phyloP scores from a whole-genome alignment of 2,113 vertebrate species.

The Bombycilla garrulus region DNA sequence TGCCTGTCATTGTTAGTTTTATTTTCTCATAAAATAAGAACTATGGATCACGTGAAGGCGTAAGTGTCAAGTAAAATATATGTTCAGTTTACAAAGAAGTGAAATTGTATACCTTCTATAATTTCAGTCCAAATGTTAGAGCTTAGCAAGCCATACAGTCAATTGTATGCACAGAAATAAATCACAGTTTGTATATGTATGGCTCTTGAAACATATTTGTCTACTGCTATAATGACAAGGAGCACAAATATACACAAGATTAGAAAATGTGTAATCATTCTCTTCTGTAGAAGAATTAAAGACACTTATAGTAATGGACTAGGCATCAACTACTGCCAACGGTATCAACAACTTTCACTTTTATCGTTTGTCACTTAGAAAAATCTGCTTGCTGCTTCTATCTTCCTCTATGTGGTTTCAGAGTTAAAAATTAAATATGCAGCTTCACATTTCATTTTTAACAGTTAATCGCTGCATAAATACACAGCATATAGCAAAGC shows the following conservation, averaged over 20 bases:
- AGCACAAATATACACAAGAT: neutral
- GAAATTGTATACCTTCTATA: neutral
- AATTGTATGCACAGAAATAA: neutral
- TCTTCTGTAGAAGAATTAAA: neutral
- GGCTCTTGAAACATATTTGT: neutral
- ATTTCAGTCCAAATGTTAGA: neutral
- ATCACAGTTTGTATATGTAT: neutral
- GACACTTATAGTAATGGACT: neutral
- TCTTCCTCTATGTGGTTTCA: neutral
- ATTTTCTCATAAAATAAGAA: neutral
- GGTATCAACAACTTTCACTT: neutral
- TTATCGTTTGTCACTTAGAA: neutral
- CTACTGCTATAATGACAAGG: neutral
- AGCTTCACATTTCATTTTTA: neutral
- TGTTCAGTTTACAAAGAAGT: neutral
- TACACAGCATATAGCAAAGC: neutral
- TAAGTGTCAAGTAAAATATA: slow-evolving; percentile 6
- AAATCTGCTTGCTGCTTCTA: neutral
- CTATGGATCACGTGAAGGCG: neutral
- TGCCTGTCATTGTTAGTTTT: neutral
- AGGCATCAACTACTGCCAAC: neutral
- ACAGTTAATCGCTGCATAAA: slow-evolving; percentile 43
- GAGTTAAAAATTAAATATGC: neutral
- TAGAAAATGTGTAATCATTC: neutral
- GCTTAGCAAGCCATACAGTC: neutral